Evolutionary conservation across 2,888 invertebrate species (phyloP).

Genomic region (Dasypogon diadema): DNA sequence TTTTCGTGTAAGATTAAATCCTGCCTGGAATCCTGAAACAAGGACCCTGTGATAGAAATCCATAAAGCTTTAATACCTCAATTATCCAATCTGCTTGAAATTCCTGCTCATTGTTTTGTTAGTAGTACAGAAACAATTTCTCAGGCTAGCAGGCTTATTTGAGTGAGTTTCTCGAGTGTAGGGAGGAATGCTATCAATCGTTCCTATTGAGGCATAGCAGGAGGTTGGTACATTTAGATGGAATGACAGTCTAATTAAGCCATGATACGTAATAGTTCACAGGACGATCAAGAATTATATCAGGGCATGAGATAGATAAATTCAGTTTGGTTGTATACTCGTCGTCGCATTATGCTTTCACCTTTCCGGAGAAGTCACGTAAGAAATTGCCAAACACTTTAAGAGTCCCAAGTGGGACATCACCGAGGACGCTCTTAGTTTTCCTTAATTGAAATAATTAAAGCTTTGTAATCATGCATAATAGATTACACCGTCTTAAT

Average conservation of each 20-base stretch:
- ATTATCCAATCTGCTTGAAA: not conserved
- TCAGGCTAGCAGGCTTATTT: not conserved
- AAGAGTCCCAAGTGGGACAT: not conserved
- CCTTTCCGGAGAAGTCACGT: not conserved
- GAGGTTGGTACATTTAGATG: not conserved
- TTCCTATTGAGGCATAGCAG: not conserved
- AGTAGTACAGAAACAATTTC: not conserved
- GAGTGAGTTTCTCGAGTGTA: not conserved
- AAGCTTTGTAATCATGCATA: conserved; percentile 50
- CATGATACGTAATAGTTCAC: not conserved
- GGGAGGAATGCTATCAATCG: not conserved
- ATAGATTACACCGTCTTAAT: conserved; percentile 50
- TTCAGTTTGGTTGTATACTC: not conserved
- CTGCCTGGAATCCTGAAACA: not conserved
- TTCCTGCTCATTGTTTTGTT: not conserved
- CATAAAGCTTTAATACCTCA: not conserved
- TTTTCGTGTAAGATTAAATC: not conserved
- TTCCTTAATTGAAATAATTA: conserved; percentile 51
- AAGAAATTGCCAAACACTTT: not conserved
- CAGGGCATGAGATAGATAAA: not conserved
- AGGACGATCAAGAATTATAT: not conserved
- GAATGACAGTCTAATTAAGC: conserved; percentile 16
- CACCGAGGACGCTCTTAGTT: conserved; percentile 10
- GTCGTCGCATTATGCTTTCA: not conserved
- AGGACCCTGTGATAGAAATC: not conserved